Conservation (phyloP, 2,888 invertebrate genomes). For the Cheilosia pagana region DNA sequence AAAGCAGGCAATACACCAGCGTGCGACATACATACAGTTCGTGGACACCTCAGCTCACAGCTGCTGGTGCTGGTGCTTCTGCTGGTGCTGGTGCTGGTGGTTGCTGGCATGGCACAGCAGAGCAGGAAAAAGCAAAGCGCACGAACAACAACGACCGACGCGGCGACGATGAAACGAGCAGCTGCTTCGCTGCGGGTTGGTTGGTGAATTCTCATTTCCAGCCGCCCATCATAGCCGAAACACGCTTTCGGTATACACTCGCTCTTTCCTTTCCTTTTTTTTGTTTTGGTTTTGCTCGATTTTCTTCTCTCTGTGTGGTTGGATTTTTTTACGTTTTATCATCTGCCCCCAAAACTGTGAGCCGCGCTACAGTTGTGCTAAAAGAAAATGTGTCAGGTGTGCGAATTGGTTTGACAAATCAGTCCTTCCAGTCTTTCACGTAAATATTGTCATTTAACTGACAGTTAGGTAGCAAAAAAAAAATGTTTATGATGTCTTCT, state of each 20-base stretch:
- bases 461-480: no score
- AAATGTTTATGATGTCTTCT: no score
- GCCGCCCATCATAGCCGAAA: slow-evolving; percentile 72
- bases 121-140: slow-evolving; percentile 64
- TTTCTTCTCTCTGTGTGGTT: slow-evolving; percentile 54
- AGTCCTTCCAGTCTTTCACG: no score
- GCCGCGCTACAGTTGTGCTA: slow-evolving; percentile 47
- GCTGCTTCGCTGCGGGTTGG: slow-evolving; percentile 70
- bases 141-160: slow-evolving; percentile 50
- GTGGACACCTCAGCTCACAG: slow-evolving; percentile 75
- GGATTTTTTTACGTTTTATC: slow-evolving; percentile 39
- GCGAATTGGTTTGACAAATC: no score
- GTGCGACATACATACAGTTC: slow-evolving; percentile 69
- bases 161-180: slow-evolving; percentile 64
- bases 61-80: slow-evolving; percentile 67
- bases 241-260: slow-evolving; percentile 72
- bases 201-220: slow-evolving; percentile 72
- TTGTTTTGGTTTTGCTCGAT: slow-evolving; percentile 46
- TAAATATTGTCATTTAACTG: no score
- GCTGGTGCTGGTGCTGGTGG: slow-evolving; percentile 52
- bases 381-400: slow-evolving; percentile 13
- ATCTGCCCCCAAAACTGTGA: slow-evolving; percentile 22
- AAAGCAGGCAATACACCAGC: slow-evolving; percentile 53
- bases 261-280: slow-evolving; percentile 65
- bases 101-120: slow-evolving; percentile 45